Evolutionary conservation across 2,888 invertebrate species (phyloP), one percentile per base, ranked within the genome.

Genomic region (Vesta saturnalis): DNA sequence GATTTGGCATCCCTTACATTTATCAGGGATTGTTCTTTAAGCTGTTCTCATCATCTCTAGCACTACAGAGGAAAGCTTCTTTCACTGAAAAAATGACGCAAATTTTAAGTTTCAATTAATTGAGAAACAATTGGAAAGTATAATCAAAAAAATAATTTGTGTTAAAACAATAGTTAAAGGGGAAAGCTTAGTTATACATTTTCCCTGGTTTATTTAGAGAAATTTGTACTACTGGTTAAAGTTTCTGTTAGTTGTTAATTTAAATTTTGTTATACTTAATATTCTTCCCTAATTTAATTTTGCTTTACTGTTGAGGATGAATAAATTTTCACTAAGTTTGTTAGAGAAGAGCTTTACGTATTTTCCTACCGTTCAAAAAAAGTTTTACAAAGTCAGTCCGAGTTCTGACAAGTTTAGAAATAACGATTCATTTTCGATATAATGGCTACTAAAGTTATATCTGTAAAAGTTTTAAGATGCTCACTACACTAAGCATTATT

Each of bases 301-400:
- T 62, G 16, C 60, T 60, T 56, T 30, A 58, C 46, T 67, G 61
- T 43, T 57, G 49, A 21, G 62, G 23, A 67, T 62, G 67, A 62
- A 67, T 67, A 67, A 67, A 67, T 67, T 61, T 67, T 54, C 19
- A 52, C n/a, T 62, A 62, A 67, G 49, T 67, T 61, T 57, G 57
- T 63, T 67, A 67, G 52, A 57, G 47, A 52, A 47, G 47, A 59
- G 59, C 52, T 64, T 60, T 43, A 18, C 30, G 57, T 63, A 63
- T 63, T 63, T 63, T 64, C 19, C 47, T 58, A 18, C 18, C 59
- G 39, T 59, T 52, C 46, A 54, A 64, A 59, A 64, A 54, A 39
- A 46, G 22, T 47, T 59, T 59, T 19, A 19, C 19, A 19, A 52
- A 52, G 52, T 52, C 52, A 52, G 52, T 21, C 19, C 8, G 52